These are phyloP conservation scores for Apocrypta bakeri DNA, from an alignment of 1,140 invertebrate genomes.

Conservation along the genomic window DNA sequence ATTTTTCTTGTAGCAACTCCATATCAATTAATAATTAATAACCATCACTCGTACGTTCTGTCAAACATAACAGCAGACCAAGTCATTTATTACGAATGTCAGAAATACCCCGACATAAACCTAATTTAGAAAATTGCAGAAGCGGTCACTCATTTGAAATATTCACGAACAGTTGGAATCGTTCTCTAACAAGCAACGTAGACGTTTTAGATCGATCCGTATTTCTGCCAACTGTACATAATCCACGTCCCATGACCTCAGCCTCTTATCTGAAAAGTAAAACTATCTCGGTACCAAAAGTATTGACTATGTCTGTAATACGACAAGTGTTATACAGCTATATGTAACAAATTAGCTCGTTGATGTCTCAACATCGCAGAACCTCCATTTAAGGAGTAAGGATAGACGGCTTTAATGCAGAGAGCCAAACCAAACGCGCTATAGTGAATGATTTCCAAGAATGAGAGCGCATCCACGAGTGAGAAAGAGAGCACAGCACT, in stretches of 20 bases:
- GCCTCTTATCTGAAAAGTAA: no score
- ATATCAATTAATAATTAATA: no score
- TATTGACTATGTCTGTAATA: background rate
- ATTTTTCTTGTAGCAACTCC: no score
- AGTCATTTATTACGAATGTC: background rate
- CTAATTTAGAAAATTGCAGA: background rate
- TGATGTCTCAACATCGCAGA: background rate
- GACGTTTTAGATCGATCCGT: background rate
- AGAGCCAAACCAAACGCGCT: background rate
- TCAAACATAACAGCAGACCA: no score
- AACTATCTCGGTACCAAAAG: no score
- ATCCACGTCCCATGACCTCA: background rate
- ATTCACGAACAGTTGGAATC: background rate
- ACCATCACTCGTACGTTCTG: no score
- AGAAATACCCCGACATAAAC: background rate
- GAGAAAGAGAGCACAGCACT: no score
- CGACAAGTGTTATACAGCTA: no score
- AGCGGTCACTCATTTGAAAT: background rate
- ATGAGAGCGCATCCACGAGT: no score
- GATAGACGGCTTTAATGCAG: background rate
- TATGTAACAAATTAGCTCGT: no score
- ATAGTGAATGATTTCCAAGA: background rate
- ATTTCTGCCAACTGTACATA: background rate
- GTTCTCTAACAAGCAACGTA: background rate
- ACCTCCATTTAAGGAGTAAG: no score